Evolutionary conservation across 1,140 invertebrate species (phyloP).

Genomic region (Monomorium pharaonis): DNA sequence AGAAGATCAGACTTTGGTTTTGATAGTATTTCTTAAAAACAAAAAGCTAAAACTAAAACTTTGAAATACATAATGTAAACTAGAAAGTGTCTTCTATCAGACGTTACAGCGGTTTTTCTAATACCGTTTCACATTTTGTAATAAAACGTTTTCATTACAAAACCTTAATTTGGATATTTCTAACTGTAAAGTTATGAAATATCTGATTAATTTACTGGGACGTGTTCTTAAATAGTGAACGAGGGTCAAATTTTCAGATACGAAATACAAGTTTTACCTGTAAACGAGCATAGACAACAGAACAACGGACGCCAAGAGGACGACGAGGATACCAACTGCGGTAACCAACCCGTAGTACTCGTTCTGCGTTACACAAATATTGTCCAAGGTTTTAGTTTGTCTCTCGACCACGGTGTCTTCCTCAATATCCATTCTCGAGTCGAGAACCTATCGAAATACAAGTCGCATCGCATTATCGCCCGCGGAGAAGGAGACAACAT

Average conservation of each 20-base stretch:
- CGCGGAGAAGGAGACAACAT: not conserved
- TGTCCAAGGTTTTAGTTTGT: slow-evolving; percentile 87
- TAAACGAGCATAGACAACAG: slow-evolving; percentile 89
- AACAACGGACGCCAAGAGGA: slow-evolving; percentile 88
- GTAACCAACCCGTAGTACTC: slow-evolving; percentile 92
- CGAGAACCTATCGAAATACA: slow-evolving; percentile 85
- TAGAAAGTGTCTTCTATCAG: too few relatives aligned
- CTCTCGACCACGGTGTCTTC: slow-evolving; percentile 87
- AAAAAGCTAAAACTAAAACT: too few relatives aligned
- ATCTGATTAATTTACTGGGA: not conserved
- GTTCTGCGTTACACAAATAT: slow-evolving; percentile 89
- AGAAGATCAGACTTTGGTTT: too few relatives aligned
- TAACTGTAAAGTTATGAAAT: not conserved
- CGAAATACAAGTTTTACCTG: slow-evolving; percentile 83
- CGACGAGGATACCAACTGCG: slow-evolving; percentile 89
- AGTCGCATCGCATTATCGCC: not conserved
- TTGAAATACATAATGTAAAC: too few relatives aligned
- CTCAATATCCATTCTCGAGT: slow-evolving; percentile 90
- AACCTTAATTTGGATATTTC: too few relatives aligned
- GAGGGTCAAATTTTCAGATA: not conserved
- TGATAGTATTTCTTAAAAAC: too few relatives aligned
- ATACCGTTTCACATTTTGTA: too few relatives aligned
- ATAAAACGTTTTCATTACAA: too few relatives aligned
- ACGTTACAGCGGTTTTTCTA: too few relatives aligned
- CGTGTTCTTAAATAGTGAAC: not conserved